A percentile compares a stretch with the other conserved stretches of the same genome.
phyloP scores from a whole-genome alignment of 2,797 vertebrate genomes.

The Buphagus erythrorhynchus region DNA sequence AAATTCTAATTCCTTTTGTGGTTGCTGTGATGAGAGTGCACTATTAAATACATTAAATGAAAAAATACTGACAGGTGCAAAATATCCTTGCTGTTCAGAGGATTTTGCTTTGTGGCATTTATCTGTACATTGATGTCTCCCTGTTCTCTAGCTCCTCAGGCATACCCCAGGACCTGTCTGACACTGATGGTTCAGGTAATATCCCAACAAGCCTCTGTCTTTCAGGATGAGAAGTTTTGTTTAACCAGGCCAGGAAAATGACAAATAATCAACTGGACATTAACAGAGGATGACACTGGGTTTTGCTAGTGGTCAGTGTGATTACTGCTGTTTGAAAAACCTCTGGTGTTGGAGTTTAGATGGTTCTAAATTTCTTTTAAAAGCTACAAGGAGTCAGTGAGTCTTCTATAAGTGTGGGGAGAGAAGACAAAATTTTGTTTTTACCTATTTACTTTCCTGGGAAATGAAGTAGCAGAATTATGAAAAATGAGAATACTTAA shows the following conservation, averaged over 20 bases:
- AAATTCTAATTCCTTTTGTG: constrained; percentile 23
- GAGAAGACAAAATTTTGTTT: neutral
- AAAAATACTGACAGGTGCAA: neutral
- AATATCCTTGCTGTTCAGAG: neutral
- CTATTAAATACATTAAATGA: neutral
- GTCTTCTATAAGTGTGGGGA: neutral
- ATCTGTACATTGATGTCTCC: neutral
- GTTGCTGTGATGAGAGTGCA: neutral
- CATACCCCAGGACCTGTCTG: neutral
- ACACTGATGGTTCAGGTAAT: neutral
- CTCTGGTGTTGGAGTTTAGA: neutral
- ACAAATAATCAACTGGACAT: neutral
- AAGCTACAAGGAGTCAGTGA: neutral
- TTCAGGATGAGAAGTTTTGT: neutral
- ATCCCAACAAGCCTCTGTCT: neutral
- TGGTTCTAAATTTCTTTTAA: neutral
- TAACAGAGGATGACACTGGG: neutral
- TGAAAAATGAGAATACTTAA: neutral
- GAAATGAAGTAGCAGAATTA: neutral
- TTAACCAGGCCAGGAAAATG: neutral
- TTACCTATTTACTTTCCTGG: neutral
- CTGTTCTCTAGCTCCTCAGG: neutral
- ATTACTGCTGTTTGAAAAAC: neutral
- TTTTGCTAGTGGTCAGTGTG: neutral
- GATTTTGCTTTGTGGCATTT: neutral